Conservation (phyloP, 1,140 invertebrate genomes). For the Mya arenaria region DNA sequence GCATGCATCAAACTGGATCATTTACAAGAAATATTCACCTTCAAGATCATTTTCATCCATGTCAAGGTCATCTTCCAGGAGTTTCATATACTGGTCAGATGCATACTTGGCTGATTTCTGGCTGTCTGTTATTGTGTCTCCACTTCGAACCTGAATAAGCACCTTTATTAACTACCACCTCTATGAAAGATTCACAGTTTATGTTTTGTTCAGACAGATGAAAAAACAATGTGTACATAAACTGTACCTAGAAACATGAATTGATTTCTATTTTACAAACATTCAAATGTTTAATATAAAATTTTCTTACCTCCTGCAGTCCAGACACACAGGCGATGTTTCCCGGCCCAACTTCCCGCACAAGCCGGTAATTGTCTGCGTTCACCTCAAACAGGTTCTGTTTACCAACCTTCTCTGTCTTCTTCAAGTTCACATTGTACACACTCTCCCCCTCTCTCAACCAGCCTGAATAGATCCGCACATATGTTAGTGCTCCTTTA, state of each 20-base stretch:
- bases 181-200: too few relatives aligned
- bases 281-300: background rate
- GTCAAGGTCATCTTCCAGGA: background rate
- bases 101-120: slow-evolving; percentile 81
- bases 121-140: slow-evolving; percentile 91
- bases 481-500: slow-evolving; percentile 91
- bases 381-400: slow-evolving; percentile 88
- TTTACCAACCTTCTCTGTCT: slow-evolving; percentile 84
- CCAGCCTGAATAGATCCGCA: slow-evolving; percentile 93
- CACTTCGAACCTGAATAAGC: slow-evolving; percentile 86
- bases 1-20: slow-evolving; percentile 38
- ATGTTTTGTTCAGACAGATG: too few relatives aligned
- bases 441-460: slow-evolving; percentile 87
- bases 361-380: slow-evolving; percentile 92
- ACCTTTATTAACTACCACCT: too few relatives aligned
- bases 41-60: slow-evolving; percentile 46
- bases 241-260: too few relatives aligned
- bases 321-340: slow-evolving; percentile 86
- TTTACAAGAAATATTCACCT: too few relatives aligned
- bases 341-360: slow-evolving; percentile 86
- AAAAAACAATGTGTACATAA: too few relatives aligned
- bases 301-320: slow-evolving; percentile 46
- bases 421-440: slow-evolving; percentile 88
- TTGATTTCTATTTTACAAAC: too few relatives aligned
- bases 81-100: slow-evolving; percentile 57